Conservation (phyloP, 2,888 invertebrate genomes). For the Pristionchus exspectatus region DNA sequence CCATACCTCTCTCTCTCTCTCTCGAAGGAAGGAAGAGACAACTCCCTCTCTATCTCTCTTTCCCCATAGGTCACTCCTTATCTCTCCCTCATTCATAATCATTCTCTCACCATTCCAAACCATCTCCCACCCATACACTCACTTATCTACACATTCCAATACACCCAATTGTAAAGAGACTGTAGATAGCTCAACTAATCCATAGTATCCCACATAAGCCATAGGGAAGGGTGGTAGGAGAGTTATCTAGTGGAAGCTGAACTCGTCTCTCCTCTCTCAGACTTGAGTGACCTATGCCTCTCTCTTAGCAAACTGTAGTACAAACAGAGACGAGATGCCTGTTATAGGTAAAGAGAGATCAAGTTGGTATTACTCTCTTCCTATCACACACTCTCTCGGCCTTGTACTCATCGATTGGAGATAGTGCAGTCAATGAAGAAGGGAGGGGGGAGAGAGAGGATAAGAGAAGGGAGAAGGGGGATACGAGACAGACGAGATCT, state of each 20-base stretch:
- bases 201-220: neutral
- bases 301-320: neutral
- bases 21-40: conserved; percentile 9
- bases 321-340: conserved; percentile 34
- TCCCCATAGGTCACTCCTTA: conserved; percentile 5
- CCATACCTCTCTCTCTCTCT: neutral
- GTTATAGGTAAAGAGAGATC: neutral
- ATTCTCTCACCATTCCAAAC: conserved; percentile 18
- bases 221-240: conserved; percentile 9
- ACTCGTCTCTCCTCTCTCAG: neutral
- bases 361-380: neutral
- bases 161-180: neutral
- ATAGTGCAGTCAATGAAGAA: conserved; percentile 35
- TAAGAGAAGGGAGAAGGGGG: neutral
- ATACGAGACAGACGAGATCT: conserved; percentile 30
- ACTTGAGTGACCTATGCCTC: conserved; percentile 37
- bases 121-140: neutral
- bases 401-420: conserved; percentile 43
- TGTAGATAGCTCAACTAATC: neutral
- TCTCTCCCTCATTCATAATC: conserved; percentile 41
- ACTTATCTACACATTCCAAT: neutral
- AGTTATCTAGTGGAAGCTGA: neutral
- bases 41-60: conserved; percentile 35
- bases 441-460: conserved; percentile 2
- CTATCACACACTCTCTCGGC: conserved; percentile 40